Conservation (phyloP, 2,888 invertebrate species). For the Acronicta leporina region DNA sequence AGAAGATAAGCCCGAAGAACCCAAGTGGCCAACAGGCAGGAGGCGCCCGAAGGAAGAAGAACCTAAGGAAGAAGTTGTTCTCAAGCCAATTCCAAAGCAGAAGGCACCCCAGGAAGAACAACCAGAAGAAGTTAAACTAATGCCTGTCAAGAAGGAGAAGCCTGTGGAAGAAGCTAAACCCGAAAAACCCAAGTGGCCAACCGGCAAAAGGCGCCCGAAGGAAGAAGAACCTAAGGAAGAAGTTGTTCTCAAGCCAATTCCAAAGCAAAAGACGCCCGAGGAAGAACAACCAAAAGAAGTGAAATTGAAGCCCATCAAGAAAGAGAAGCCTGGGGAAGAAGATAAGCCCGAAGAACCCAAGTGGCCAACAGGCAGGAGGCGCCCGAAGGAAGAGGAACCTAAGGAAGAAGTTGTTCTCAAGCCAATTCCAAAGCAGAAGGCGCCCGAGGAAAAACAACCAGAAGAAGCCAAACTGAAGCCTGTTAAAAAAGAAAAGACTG, state of each 20-base stretch:
- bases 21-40: constrained; percentile 65
- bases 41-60: constrained; percentile 73
- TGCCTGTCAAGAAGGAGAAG: constrained; percentile 59
- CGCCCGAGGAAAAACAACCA: constrained; percentile 86
- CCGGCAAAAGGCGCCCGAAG: constrained; percentile 62
- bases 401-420: constrained; percentile 52
- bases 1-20: constrained; percentile 64
- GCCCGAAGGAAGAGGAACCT: constrained; percentile 69
- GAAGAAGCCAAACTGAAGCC: constrained; percentile 79
- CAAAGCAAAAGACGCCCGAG: constrained; percentile 72
- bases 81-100: constrained; percentile 80
- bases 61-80: constrained; percentile 69
- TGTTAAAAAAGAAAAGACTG: constrained; percentile 58
- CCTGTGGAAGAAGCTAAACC: constrained; percentile 63
- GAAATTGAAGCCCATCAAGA: constrained; percentile 52
- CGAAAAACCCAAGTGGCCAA: constrained; percentile 64
- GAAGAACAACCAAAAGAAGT: constrained; percentile 72
- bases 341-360: constrained; percentile 59
- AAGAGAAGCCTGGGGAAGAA: constrained; percentile 56
- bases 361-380: constrained; percentile 63
- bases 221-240: constrained; percentile 65
- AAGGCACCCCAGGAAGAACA: constrained; percentile 64
- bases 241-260: constrained; percentile 72
- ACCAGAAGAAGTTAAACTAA: constrained; percentile 64
- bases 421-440: constrained; percentile 67